Percentiles rank a stretch among this genome's conserved stretches.
Conservation (phyloP, 1,140 invertebrate genomes). For the Drosophila rhopaloa region DNA sequence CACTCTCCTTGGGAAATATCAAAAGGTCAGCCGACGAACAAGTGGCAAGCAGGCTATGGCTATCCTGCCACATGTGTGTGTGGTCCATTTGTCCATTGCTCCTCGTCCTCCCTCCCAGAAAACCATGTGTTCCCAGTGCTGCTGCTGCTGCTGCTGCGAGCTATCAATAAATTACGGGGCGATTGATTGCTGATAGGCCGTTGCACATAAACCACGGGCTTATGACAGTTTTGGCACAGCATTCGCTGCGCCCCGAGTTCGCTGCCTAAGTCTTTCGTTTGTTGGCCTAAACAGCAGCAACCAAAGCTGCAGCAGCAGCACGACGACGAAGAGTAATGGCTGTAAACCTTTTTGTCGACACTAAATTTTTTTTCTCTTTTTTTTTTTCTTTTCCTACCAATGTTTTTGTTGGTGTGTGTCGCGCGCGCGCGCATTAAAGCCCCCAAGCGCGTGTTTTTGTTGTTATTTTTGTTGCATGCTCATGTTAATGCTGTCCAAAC, state of each 20-base stretch:
- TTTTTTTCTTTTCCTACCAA: slow-evolving; percentile 16
- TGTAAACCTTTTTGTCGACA: slow-evolving; percentile 83
- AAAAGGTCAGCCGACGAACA: slow-evolving; percentile 65
- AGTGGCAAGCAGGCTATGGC: slow-evolving; percentile 45
- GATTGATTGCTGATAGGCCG: slow-evolving; percentile 79
- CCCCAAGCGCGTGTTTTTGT: slow-evolving; percentile 65
- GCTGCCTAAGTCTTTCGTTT: slow-evolving; percentile 83
- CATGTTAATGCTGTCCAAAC: slow-evolving; percentile 81
- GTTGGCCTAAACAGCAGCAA: slow-evolving; percentile 62
- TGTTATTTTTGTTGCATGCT: slow-evolving; percentile 62
- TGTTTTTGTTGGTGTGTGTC: slow-evolving; percentile 48
- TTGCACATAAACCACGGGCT: slow-evolving; percentile 74
- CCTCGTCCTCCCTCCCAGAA: slow-evolving; percentile 11
- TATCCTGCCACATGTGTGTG: slow-evolving; percentile 8
- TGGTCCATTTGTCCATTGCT: slow-evolving; percentile 30
- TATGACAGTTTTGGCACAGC: slow-evolving; percentile 81
- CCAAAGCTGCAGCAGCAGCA: slow-evolving; percentile 5
- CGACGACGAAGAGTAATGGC: slow-evolving; percentile 75
- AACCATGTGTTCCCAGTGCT: slow-evolving; percentile 35
- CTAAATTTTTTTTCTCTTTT: slow-evolving; percentile 66
- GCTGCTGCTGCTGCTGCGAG: slow-evolving; percentile 24
- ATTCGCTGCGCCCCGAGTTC: slow-evolving; percentile 43
- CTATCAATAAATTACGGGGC: slow-evolving; percentile 75
- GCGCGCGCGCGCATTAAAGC: slow-evolving; percentile 79
- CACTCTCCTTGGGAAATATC: slow-evolving; percentile 13